Evolutionary conservation across 2,113 vertebrate species (phyloP), one percentile per base, ranked within the genome.

Genomic region (Tapirus terrestris): DNA sequence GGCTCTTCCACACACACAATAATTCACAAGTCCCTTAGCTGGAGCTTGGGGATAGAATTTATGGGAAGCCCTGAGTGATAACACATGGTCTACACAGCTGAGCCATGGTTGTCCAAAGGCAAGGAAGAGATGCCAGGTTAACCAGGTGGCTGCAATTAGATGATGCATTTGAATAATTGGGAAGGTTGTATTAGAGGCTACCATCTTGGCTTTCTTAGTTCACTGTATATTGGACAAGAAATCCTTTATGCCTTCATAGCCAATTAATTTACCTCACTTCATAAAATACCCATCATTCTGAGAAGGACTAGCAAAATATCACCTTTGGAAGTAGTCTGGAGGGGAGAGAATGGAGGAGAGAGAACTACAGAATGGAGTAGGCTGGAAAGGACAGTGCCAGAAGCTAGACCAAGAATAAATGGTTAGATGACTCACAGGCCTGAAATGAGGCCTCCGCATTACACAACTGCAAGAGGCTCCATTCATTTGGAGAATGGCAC

Each of bases 61-160:
- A 93, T 89, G 67, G 77, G 91, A 95, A 93, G 75, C 83, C 70
- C 51, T 92, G 93, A 98, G 92, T 97, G 95, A 90, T 70, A 93
- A 70, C 94, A 96, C 91, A 84, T 95, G 89, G 76, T 95, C 92
- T 85, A 56, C 53, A 77, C 87, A 97, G 90, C 72, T 88, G 61
- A 97, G 87, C 77, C 89, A 56, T 33, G 56, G 87, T 33, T 92
- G 31, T 97, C 87, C 90, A 96, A 96, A 94, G 94, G 80, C 80
- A 79, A 90, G n/a, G 27, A 95, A 91, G 27, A 86, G 75, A 45
- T 60, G 76, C 80, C 87, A 89, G 75, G 29, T 89, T 83, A 96
- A 58, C 91, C 95, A 97, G 79, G 80, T 96, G 87, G 53, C 48
- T 43, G n/a, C 70, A 73, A 67, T 86, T 90, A 95, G 83, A 92